Evolutionary conservation across 2,888 invertebrate genomes (phyloP).

Genomic region (Nemurella pictetii): DNA sequence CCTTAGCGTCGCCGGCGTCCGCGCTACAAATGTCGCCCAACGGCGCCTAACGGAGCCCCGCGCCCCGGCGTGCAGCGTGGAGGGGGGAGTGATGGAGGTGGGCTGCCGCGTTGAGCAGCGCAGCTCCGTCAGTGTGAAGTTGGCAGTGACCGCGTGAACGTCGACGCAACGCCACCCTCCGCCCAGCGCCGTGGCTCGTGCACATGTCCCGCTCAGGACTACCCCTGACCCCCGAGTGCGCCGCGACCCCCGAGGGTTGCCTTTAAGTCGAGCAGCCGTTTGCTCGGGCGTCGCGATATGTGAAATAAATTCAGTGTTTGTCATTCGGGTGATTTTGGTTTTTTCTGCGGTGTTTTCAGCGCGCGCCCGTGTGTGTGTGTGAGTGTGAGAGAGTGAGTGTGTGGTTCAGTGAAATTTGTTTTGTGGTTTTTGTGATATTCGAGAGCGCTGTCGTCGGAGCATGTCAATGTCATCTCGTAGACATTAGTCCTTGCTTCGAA

Average conservation of each 20-base stretch:
- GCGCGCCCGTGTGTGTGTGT: neutral
- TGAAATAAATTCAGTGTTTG: too few species aligned
- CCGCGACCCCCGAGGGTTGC: too few species aligned
- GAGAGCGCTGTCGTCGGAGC: neutral
- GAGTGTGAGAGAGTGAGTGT: neutral
- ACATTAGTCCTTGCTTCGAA: neutral
- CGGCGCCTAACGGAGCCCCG: neutral
- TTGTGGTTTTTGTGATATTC: neutral
- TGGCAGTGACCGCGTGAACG: neutral
- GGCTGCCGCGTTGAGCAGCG: neutral
- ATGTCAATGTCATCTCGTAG: neutral
- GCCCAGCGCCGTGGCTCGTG: too few species aligned
- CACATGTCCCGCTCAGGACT: neutral
- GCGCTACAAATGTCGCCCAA: neutral
- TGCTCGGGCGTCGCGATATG: too few species aligned
- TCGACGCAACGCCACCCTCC: neutral
- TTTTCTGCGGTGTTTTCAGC: too few species aligned
- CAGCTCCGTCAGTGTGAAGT: neutral
- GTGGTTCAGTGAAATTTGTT: neutral
- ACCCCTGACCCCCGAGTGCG: too few species aligned
- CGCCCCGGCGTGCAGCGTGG: neutral
- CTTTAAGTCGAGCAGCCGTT: too few species aligned
- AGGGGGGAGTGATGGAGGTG: neutral
- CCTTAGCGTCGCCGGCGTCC: too few species aligned
- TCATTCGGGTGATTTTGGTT: too few species aligned